A percentile compares a stretch with the other conserved stretches of the same genome.
These are phyloP conservation scores for Archivesica marissinica DNA, from an alignment of 1,140 invertebrate genomes.

Conservation along the genomic window DNA sequence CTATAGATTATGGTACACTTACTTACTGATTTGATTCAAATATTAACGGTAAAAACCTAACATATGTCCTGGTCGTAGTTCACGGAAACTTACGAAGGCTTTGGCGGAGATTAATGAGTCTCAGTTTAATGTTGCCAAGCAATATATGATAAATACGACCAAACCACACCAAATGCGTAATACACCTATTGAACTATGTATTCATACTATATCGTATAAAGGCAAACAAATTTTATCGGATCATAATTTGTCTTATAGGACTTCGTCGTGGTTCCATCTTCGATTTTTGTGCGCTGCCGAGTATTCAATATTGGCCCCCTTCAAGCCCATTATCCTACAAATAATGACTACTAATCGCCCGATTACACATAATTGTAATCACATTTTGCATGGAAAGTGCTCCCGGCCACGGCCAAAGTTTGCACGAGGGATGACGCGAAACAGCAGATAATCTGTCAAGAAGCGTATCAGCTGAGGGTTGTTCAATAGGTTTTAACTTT, in stretches of 20 bases:
- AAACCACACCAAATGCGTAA: too few relatives aligned
- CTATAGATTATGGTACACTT: too few relatives aligned
- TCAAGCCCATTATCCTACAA: conserved; percentile 29
- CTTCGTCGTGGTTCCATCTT: not conserved
- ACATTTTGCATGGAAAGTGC: conserved; percentile 8
- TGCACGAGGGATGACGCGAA: not conserved
- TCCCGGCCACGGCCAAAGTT: not conserved
- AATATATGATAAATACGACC: too few relatives aligned
- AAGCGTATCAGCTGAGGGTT: not conserved
- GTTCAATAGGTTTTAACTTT: not conserved
- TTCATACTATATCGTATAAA: too few relatives aligned
- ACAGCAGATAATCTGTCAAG: not conserved
- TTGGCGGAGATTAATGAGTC: too few relatives aligned
- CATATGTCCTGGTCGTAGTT: too few relatives aligned
- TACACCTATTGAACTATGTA: too few relatives aligned
- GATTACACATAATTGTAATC: conserved; percentile 39
- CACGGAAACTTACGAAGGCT: too few relatives aligned
- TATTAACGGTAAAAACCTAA: too few relatives aligned
- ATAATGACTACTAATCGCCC: conserved; percentile 41
- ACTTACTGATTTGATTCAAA: too few relatives aligned
- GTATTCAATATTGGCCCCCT: not conserved
- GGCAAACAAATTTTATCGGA: too few relatives aligned
- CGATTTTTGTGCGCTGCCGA: not conserved
- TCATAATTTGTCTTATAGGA: not conserved
- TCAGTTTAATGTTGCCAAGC: too few relatives aligned